Evolutionary conservation across 2,888 invertebrate species (phyloP), one percentile per base, ranked within the genome.

Genomic region (Andrena bucephala): DNA sequence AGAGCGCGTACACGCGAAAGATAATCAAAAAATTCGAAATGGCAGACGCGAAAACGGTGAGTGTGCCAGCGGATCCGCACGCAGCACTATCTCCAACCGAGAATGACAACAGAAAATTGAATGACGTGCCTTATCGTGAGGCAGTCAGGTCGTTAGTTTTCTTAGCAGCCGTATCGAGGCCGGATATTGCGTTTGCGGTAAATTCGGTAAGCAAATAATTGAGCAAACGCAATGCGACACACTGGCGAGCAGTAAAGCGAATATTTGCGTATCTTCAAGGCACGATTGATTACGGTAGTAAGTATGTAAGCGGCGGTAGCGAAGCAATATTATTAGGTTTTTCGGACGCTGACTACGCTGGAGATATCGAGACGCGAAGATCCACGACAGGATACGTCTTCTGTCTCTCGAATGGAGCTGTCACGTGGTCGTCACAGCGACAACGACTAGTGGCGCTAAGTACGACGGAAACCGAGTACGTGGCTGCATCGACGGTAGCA

Each of bases 91-190:
- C 7, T 6, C 48, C 48, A 1, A 13, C 3, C 16, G 66, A 50
- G 24, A 50, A 27, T 16, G 10, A 36, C 10, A 2, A 36, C 0
- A 48, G n/a, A 66, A 4, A 66, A 16, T 6, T 1, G 7, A n/a
- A 7, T 16, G 27, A 16, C 2, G 36, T 69, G 24, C 36, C 36
- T 42, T 69, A 69, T 24, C 16, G 16, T 13, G 59, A 13, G 36
- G 69, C 36, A 1, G 57, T 69, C 4, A 36, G 69, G 10, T 69
- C 57, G 0, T 16, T 57, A 24, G 8, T 69, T 16, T 69, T 69
- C 8, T 33, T 36, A 16, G 29, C 57, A 6, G 57, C 36, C 1
- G 36, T 57, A 2, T 31, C 52, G 0, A 50, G 67, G 13, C 67
- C 67, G 3, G 67, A 67, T 8, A 67, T 67, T 2, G 20, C 31